phyloP scores from a whole-genome alignment of 2,888 invertebrate species.

The Biston betularia region DNA sequence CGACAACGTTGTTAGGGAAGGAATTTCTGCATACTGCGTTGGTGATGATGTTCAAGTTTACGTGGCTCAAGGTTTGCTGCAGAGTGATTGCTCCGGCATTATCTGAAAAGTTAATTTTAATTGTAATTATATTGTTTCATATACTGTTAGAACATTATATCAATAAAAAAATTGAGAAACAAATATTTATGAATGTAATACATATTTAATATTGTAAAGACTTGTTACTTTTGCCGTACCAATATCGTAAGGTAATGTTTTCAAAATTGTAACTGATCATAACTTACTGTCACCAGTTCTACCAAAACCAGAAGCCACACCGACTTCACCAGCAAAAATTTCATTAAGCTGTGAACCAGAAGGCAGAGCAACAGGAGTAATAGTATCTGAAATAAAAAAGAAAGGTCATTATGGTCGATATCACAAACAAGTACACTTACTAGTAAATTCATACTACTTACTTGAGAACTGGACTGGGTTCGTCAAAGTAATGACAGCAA shows the following conservation, averaged over 20 bases:
- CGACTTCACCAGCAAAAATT: slow-evolving; percentile 43
- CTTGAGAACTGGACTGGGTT: slow-evolving; percentile 38
- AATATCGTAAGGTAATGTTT: too few relatives aligned
- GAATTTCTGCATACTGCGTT: slow-evolving; percentile 49
- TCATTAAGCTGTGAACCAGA: slow-evolving; percentile 44
- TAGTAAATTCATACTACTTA: slow-evolving; percentile 31
- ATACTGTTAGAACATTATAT: not conserved
- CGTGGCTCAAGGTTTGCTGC: slow-evolving; percentile 47
- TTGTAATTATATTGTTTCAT: not conserved
- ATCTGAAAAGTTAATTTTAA: slow-evolving; percentile 33
- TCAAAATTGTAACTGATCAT: too few relatives aligned
- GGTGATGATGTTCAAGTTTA: slow-evolving; percentile 53
- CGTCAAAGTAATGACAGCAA: slow-evolving; percentile 52
- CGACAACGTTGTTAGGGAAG: slow-evolving; percentile 50
- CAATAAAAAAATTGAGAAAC: too few relatives aligned
- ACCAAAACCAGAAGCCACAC: slow-evolving; percentile 50
- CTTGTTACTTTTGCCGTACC: too few relatives aligned
- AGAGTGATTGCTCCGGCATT: slow-evolving; percentile 30
- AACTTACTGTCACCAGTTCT: slow-evolving; percentile 11
- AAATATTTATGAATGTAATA: too few relatives aligned
- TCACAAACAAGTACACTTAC: too few relatives aligned
- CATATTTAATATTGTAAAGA: too few relatives aligned
- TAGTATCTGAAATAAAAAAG: slow-evolving; percentile 16
- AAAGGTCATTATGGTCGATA: too few relatives aligned
- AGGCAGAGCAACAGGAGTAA: slow-evolving; percentile 52